phyloP scores from a whole-genome alignment of 1,140 invertebrate genomes.

The Leptinotarsa lineolata region DNA sequence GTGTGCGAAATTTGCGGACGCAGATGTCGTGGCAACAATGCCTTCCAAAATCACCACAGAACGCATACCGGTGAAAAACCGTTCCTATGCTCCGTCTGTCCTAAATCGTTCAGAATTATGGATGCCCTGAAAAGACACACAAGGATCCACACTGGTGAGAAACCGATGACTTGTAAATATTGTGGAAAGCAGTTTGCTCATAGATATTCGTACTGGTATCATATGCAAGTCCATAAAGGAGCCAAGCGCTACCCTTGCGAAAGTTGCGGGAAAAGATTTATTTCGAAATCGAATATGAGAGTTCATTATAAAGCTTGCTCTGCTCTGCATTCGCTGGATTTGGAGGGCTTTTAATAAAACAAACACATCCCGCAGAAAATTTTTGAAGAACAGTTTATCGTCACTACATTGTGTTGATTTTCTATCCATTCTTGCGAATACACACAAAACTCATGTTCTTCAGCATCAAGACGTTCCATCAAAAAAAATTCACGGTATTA shows the following conservation, averaged over 20 bases:
- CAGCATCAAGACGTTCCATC: too few relatives aligned
- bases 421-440: too few relatives aligned
- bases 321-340: too few relatives aligned
- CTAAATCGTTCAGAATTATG: conserved; percentile 29
- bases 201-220: not conserved
- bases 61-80: conserved; percentile 33
- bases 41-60: not conserved
- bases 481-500: too few relatives aligned
- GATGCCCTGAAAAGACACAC: conserved; percentile 42
- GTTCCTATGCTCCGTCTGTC: conserved; percentile 30
- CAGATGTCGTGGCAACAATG: not conserved
- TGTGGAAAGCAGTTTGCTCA: conserved; percentile 33
- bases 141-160: conserved; percentile 44
- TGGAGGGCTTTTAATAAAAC: too few relatives aligned
- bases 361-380: too few relatives aligned
- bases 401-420: too few relatives aligned
- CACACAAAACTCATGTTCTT: too few relatives aligned
- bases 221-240: not conserved
- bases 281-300: not conserved
- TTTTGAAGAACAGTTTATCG: too few relatives aligned
- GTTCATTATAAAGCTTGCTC: not conserved
- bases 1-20: conserved; percentile 7
- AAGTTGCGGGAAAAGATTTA: not conserved
- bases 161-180: conserved; percentile 39
- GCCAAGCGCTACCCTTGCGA: not conserved